A percentile compares a stretch with the other conserved stretches of the same genome.
These are phyloP conservation scores for Caranx melampygus DNA, from an alignment of 2,113 vertebrate genomes.

Conservation along the genomic window DNA sequence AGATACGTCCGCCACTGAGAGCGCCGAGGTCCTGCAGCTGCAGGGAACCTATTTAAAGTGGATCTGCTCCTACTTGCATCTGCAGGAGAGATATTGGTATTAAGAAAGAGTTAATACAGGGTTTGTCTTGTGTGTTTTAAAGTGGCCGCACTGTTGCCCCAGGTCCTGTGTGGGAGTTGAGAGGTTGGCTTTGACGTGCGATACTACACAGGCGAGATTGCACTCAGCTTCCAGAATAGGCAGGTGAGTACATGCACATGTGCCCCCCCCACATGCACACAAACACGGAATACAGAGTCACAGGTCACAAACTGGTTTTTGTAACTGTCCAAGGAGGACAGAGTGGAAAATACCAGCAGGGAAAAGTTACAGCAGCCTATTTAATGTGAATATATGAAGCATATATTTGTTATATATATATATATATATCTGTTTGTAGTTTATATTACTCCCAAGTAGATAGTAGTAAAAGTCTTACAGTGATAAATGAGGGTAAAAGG, in stretches of 20 bases:
- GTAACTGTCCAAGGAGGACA: neutral
- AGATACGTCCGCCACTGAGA: conserved; percentile 1
- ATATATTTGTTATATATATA: too few relatives aligned
- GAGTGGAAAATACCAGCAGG: neutral
- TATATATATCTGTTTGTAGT: neutral
- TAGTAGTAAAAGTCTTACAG: conserved; percentile 18
- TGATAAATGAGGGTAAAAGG: conserved; percentile 34
- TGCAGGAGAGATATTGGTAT: conserved; percentile 47
- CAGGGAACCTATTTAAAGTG: conserved; percentile 24
- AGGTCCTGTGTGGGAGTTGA: conserved; percentile 69
- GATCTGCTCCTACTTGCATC: conserved; percentile 67
- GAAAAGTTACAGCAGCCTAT: neutral
- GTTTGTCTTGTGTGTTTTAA: conserved; percentile 66
- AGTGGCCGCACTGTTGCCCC: conserved; percentile 71
- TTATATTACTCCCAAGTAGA: neutral
- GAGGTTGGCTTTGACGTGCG: conserved; percentile 60
- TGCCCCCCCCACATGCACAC: conserved; percentile 13
- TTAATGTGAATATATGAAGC: neutral
- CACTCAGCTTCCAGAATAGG: conserved; percentile 54
- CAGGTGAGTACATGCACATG: conserved; percentile 74
- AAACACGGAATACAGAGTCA: conserved; percentile 32
- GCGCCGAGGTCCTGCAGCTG: conserved; percentile 10
- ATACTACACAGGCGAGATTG: conserved; percentile 52
- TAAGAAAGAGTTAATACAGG: conserved; percentile 67
- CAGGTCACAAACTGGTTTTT: neutral